These are phyloP conservation scores for Alligator mississippiensis DNA, from an alignment of 2,113 vertebrate genomes.

Conservation along the genomic window DNA sequence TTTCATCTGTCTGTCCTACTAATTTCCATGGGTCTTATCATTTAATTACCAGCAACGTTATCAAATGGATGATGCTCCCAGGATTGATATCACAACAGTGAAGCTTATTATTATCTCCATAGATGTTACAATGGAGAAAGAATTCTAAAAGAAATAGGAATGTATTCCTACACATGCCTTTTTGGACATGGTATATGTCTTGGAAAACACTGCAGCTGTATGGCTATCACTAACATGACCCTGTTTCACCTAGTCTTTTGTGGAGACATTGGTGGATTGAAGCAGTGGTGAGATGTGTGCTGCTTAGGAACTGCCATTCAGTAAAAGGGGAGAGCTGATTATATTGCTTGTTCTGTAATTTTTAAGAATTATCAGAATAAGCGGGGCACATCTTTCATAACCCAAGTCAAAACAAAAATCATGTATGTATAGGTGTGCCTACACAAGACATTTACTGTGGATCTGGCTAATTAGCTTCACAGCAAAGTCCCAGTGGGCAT, in stretches of 20 bases:
- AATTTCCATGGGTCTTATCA: too few relatives aligned
- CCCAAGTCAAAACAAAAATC: neutral
- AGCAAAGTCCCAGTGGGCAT: neutral
- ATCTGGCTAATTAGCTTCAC: too few relatives aligned
- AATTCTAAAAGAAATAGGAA: neutral
- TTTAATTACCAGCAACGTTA: neutral
- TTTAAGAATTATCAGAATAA: neutral
- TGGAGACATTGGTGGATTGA: neutral
- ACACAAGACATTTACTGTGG: too few relatives aligned
- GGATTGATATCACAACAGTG: too few relatives aligned
- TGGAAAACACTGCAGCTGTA: neutral
- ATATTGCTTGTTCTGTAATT: neutral
- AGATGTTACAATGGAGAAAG: neutral
- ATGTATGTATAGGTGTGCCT: neutral
- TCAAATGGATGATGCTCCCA: neutral
- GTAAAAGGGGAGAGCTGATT: neutral
- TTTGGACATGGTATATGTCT: neutral
- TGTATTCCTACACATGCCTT: neutral
- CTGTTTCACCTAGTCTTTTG: neutral
- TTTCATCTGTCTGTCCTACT: neutral
- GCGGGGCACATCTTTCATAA: neutral
- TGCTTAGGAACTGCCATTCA: neutral
- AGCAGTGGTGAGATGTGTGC: accelerated
- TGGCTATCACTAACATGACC: neutral
- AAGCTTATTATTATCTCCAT: neutral